Base-by-base conservation (phyloP, 2,888 invertebrate species). In the Polia nebulosa region DNA sequence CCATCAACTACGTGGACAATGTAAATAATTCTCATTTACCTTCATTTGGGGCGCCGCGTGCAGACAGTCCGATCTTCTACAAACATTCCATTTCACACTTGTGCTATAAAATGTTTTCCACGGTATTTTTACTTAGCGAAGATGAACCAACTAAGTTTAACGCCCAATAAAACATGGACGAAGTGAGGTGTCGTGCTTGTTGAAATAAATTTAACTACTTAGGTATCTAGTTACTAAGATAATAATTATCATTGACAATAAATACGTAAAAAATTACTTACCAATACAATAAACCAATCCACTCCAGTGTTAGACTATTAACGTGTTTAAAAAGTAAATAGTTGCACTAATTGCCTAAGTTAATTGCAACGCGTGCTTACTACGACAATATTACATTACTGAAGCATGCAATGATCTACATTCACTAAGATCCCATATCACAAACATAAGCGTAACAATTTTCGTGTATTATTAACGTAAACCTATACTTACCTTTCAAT, bases 1-100 rank as follows among this genome's bases (percentile, higher is more conserved):
- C 95, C 93, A 93, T 82, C 81, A 83, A 90, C 93, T 93, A 94
- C 91, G 83, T 90, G 85, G 86, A 90, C 85, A 88, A 88, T 87
- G 85, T 84, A 89, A 89, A 89, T 84, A 84, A 90, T 86, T 85
- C 72, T 85, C 81, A 89, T 93, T 95, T 94, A 94, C 94, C 94
- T 95, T 90, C 67, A 68, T 78, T 68, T 74, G 78, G 81, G 81
- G 84, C 73, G 88, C 85, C 76, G 83, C 71, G 87, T 63, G 83
- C 78, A 80, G 87, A 77, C 85, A 81, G 87, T 80, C 82, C 80
- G 85, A 81, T 92, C 91, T 92, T 91, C 88, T 88, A 91, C 80
- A 84, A 86, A 89, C 82, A 85, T 87, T 68, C 51, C 72, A 76
- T 76, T 57, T 79, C 83, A 88, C 89, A 89, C 87, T 85, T 82